Conservation (phyloP, 1,140 invertebrate species). For the Melitaea cinxia region DNA sequence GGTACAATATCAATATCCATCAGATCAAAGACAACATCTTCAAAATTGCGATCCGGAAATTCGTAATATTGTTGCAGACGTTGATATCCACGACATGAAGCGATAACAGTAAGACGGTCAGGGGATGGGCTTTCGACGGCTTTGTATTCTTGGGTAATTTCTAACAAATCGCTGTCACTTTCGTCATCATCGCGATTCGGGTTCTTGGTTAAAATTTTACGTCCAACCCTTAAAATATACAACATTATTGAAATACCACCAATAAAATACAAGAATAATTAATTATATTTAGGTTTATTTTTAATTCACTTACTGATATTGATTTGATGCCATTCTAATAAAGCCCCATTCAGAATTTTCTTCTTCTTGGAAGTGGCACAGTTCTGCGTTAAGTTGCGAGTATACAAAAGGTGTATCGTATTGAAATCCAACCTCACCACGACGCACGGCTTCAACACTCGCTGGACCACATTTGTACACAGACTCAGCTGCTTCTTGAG, state of each 20-base stretch:
- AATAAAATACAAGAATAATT: background rate
- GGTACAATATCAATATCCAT: constrained; percentile 86
- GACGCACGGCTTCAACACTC: constrained; percentile 86
- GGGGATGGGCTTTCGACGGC: constrained; percentile 84
- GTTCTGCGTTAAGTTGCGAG: constrained; percentile 90
- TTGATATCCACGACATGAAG: constrained; percentile 84
- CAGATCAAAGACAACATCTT: constrained; percentile 86
- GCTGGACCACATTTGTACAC: constrained; percentile 87
- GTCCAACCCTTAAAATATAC: constrained; percentile 84
- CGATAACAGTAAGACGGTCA: constrained; percentile 85
- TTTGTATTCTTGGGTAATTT: constrained; percentile 88
- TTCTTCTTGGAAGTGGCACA: constrained; percentile 87
- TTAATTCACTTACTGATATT: constrained; percentile 83
- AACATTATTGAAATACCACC: background rate
- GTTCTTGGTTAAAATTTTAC: constrained; percentile 88
- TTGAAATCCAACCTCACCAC: constrained; percentile 87
- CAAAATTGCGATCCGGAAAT: constrained; percentile 78
- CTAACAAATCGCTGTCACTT: constrained; percentile 84
- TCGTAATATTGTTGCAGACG: constrained; percentile 84
- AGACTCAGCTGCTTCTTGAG: constrained; percentile 87
- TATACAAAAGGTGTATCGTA: constrained; percentile 90
- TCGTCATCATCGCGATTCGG: constrained; percentile 84
- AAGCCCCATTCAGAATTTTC: constrained; percentile 85
- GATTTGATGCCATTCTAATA: constrained; percentile 83
- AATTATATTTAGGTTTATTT: background rate